phyloP scores from a whole-genome alignment of 2,797 vertebrate species.

The Melanogrammus aeglefinus region DNA sequence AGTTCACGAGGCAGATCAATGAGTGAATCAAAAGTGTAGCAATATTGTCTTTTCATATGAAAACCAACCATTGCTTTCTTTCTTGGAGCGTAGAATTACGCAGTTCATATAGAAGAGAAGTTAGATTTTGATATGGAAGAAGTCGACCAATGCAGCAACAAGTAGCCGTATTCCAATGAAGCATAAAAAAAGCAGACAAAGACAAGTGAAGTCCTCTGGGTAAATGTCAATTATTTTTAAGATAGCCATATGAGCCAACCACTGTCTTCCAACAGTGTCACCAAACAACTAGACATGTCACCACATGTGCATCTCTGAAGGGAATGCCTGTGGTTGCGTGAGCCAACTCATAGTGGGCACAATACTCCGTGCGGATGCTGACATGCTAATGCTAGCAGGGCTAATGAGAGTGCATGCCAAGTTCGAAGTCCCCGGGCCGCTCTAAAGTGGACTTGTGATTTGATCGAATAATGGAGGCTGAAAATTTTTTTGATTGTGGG shows the following conservation, averaged over 20 bases:
- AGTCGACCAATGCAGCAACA: conserved; percentile 60
- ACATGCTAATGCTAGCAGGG: no score
- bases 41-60: conserved; percentile 2
- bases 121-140: conserved; percentile 14
- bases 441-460: no score
- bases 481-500: no score
- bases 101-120: background rate
- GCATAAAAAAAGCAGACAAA: conserved; percentile 67
- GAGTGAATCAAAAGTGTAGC: background rate
- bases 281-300: conserved; percentile 8
- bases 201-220: conserved; percentile 59
- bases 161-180: conserved; percentile 65
- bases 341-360: no score
- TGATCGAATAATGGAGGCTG: no score
- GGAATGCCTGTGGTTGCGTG: no score
- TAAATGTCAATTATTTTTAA: conserved; percentile 51
- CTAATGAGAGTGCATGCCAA: no score
- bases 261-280: conserved; percentile 33
- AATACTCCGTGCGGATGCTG: no score
- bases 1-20: background rate
- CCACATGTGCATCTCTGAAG: no score
- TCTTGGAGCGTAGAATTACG: background rate
- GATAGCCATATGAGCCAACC: conserved; percentile 14
- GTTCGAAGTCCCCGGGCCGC: no score
- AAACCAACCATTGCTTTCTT: background rate